These are phyloP conservation scores for Sebastes nivosus DNA, from an alignment of 2,797 vertebrate genomes.

Conservation along the genomic window DNA sequence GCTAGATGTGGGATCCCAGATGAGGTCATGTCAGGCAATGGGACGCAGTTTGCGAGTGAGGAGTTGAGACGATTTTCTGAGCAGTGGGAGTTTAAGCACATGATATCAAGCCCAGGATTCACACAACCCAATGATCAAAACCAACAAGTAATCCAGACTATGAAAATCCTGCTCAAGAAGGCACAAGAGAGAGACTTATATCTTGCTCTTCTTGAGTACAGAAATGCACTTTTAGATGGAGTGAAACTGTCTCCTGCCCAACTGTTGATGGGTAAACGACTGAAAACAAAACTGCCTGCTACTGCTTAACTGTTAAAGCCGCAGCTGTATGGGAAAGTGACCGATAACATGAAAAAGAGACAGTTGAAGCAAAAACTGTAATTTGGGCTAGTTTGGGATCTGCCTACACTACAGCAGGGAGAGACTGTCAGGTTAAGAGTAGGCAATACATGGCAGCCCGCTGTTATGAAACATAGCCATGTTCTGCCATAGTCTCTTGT, in stretches of 20 bases:
- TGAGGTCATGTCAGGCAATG: background rate
- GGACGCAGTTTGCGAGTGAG: background rate
- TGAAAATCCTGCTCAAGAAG: background rate
- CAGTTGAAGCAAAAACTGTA: background rate
- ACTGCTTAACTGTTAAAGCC: background rate
- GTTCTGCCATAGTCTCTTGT: no score
- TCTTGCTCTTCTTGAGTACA: background rate
- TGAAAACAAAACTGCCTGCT: background rate
- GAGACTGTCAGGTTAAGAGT: background rate
- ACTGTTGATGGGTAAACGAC: background rate
- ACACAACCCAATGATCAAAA: slow-evolving; percentile 3
- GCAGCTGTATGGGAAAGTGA: background rate
- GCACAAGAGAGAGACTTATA: background rate
- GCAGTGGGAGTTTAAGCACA: background rate
- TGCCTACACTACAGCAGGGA: background rate
- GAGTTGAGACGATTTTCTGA: background rate
- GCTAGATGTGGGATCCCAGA: background rate
- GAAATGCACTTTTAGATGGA: background rate
- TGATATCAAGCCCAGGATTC: background rate
- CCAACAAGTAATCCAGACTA: background rate
- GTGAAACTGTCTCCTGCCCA: background rate
- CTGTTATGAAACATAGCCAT: background rate
- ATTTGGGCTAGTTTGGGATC: background rate
- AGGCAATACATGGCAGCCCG: background rate
- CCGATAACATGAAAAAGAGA: background rate